Evolutionary conservation across 2,888 invertebrate species (phyloP).

Genomic region (Phymatocera aterrima): DNA sequence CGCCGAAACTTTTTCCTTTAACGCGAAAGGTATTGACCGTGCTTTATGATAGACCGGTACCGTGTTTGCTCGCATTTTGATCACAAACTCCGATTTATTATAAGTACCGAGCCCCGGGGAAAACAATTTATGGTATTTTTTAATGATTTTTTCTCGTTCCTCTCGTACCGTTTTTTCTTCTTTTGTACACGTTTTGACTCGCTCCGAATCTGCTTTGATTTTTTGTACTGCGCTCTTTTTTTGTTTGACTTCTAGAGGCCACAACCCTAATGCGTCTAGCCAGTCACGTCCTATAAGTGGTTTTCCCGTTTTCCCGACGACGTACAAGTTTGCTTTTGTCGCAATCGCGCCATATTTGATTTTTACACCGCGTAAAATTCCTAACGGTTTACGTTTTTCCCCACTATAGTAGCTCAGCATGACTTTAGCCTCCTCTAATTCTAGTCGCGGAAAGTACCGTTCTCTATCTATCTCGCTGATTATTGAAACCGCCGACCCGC

Average conservation of each 20-base stretch:
- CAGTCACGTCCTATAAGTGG: conserved; percentile 50
- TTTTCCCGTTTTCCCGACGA: conserved; percentile 41
- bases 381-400: neutral
- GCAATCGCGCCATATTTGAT: conserved; percentile 2
- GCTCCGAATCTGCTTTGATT: neutral
- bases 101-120: conserved; percentile 32
- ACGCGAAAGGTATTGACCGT: conserved; percentile 40
- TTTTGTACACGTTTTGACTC: neutral
- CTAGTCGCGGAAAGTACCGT: conserved; percentile 31
- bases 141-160: neutral
- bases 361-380: neutral
- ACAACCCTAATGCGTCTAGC: conserved; percentile 47
- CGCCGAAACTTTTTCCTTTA: conserved; percentile 43
- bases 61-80: conserved; percentile 11
- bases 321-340: conserved; percentile 28
- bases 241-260: conserved; percentile 41
- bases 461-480: conserved; percentile 29
- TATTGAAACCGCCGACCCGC: conserved; percentile 43
- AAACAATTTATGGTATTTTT: neutral
- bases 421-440: conserved; percentile 35
- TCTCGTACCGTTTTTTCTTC: neutral
- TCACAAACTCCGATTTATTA: conserved; percentile 42
- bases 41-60: neutral
- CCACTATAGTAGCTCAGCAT: conserved; percentile 45
- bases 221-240: neutral